These are phyloP conservation scores for Drosophila borborema DNA, from an alignment of 2,888 invertebrate species.

Conservation along the genomic window DNA sequence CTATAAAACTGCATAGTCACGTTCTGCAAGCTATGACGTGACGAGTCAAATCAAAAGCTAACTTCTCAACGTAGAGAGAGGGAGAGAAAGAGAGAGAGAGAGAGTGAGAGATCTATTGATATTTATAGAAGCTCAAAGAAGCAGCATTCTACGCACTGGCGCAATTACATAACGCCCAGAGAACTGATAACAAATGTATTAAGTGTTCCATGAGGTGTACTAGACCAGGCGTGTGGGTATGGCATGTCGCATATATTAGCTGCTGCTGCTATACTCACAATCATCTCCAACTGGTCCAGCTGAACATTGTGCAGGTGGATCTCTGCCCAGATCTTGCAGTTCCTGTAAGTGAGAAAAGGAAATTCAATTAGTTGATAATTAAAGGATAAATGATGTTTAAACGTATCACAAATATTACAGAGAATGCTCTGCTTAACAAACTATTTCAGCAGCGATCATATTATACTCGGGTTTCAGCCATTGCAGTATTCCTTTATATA, in stretches of 20 bases:
- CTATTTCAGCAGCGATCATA: too few species aligned
- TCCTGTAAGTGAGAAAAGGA: constrained; percentile 88
- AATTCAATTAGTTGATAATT: not conserved
- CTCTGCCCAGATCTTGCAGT: constrained; percentile 99
- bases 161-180: constrained; percentile 40
- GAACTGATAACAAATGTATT: constrained; percentile 11
- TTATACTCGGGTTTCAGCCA: too few species aligned
- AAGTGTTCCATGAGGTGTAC: not conserved
- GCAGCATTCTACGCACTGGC: not conserved
- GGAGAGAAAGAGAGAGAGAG: too few species aligned
- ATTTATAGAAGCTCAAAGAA: constrained; percentile 37
- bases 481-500: too few species aligned
- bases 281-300: constrained; percentile 99
- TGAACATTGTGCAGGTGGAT: constrained; percentile 99
- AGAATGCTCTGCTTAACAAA: not conserved
- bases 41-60: constrained; percentile 31
- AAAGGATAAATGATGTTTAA: not conserved
- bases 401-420: not conserved
- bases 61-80: constrained; percentile 15
- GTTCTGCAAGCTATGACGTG: constrained; percentile 43
- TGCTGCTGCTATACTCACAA: constrained; percentile 84
- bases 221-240: not conserved
- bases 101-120: constrained; percentile 2
- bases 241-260: not conserved
- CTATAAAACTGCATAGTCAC: constrained; percentile 41